A percentile compares a stretch with the other conserved stretches of the same genome.
phyloP scores from a whole-genome alignment of 2,888 invertebrate genomes.

The Carterocephalus palaemon region DNA sequence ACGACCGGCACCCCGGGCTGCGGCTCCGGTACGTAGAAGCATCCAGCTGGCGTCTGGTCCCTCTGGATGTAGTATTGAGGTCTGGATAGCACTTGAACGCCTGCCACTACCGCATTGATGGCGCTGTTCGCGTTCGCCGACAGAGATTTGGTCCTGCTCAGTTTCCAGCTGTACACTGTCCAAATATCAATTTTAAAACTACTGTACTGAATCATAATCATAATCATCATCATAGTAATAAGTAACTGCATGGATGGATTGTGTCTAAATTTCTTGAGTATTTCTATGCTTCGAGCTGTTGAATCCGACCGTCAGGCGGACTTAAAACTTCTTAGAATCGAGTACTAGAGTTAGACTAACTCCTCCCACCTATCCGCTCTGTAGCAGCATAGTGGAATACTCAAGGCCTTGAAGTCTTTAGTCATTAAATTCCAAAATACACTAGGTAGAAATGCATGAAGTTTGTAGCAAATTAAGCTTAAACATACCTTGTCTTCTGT shows the following conservation, averaged over 20 bases:
- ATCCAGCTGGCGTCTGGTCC: slow-evolving; percentile 47
- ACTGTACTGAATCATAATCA: background rate
- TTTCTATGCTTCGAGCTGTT: no score
- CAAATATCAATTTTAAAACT: slow-evolving; percentile 26
- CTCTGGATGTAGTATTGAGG: slow-evolving; percentile 42
- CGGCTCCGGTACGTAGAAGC: slow-evolving; percentile 57
- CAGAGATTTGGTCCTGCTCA: slow-evolving; percentile 49
- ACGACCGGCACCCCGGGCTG: slow-evolving; percentile 45
- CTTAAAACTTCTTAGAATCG: no score
- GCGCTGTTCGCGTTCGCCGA: slow-evolving; percentile 18
- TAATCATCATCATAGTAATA: background rate
- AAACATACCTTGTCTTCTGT: slow-evolving; percentile 48
- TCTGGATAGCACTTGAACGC: slow-evolving; percentile 44
- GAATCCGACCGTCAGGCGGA: no score
- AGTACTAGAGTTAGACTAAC: no score
- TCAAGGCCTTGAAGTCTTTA: no score
- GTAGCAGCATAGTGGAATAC: no score
- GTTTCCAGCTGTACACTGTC: slow-evolving; percentile 60
- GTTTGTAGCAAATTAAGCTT: background rate
- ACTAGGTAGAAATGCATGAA: no score
- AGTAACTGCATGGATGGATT: background rate
- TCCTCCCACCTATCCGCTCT: no score
- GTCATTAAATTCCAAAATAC: no score
- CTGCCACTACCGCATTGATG: slow-evolving; percentile 37
- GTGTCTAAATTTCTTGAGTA: background rate